phyloP scores from a whole-genome alignment of 2,888 invertebrate genomes.

The Chrysolina americana region DNA sequence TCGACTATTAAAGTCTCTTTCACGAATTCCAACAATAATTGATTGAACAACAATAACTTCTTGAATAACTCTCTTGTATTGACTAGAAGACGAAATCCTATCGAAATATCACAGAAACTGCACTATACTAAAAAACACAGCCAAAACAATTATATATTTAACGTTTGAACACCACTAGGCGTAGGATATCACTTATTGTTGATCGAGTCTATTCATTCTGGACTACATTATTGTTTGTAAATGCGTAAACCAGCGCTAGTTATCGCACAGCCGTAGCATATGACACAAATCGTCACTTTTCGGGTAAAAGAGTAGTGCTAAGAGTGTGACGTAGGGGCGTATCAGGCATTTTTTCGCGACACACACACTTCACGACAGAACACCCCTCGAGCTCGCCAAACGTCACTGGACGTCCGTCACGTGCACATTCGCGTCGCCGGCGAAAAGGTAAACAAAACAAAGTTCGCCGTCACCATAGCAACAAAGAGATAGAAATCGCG shows the following conservation, averaged over 20 bases:
- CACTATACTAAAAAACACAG: slow-evolving; percentile 27
- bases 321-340: background rate
- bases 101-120: slow-evolving; percentile 29
- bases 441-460: slow-evolving; percentile 30
- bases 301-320: background rate
- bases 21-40: background rate
- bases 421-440: slow-evolving; percentile 8
- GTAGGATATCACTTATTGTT: background rate
- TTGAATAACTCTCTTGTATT: background rate
- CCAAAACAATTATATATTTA: slow-evolving; percentile 10
- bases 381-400: background rate
- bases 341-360: background rate
- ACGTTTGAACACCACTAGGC: background rate
- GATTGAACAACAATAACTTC: background rate
- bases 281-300: background rate
- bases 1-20: slow-evolving; percentile 34
- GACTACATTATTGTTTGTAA: slow-evolving; percentile 2
- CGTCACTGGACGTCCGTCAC: background rate
- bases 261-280: background rate
- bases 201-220: background rate
- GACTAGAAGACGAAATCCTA: slow-evolving; percentile 19
- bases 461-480: slow-evolving; percentile 35
- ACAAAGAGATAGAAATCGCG: slow-evolving; percentile 60
- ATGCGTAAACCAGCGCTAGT: background rate
- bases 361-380: background rate